Conservation (phyloP, 2,113 vertebrate species). For the Amblyopsis rosae region DNA sequence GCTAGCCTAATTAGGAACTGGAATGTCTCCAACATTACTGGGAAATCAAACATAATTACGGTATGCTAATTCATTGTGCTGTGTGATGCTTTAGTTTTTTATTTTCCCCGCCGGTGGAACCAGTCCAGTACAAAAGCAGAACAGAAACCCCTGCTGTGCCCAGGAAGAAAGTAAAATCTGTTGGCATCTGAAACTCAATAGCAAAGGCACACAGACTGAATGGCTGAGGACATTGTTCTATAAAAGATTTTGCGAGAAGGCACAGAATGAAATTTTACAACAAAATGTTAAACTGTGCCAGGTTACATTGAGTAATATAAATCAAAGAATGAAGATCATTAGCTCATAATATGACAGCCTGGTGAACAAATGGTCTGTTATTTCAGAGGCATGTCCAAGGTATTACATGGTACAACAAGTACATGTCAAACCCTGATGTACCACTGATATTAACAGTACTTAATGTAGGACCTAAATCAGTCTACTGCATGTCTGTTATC, state of each 20-base stretch:
- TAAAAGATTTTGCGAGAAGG: constrained; percentile 15
- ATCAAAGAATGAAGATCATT: constrained; percentile 22
- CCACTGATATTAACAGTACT: background rate
- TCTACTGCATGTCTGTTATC: too few species aligned
- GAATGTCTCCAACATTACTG: constrained; percentile 50
- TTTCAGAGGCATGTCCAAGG: constrained; percentile 68
- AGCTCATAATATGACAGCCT: constrained; percentile 79
- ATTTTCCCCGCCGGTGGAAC: constrained; percentile 42
- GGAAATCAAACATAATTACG: constrained; percentile 32
- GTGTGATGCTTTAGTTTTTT: constrained; percentile 50
- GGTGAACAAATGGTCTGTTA: constrained; percentile 76
- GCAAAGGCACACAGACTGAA: constrained; percentile 49
- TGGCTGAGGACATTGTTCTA: constrained; percentile 55
- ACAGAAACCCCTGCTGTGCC: constrained; percentile 59
- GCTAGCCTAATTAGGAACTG: constrained; percentile 60
- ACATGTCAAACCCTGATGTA: background rate
- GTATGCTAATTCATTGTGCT: constrained; percentile 11
- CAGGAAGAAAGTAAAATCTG: constrained; percentile 53
- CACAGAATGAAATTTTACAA: constrained; percentile 10
- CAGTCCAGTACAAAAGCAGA: constrained; percentile 29
- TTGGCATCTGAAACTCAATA: constrained; percentile 59
- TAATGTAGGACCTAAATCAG: too few species aligned
- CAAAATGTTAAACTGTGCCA: background rate
- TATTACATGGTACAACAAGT: constrained; percentile 75
- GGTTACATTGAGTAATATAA: constrained; percentile 68